Percentiles rank a stretch among this genome's conserved stretches.
Conservation (phyloP, 2,113 vertebrate genomes). For the Choloepus hoffmanni region DNA sequence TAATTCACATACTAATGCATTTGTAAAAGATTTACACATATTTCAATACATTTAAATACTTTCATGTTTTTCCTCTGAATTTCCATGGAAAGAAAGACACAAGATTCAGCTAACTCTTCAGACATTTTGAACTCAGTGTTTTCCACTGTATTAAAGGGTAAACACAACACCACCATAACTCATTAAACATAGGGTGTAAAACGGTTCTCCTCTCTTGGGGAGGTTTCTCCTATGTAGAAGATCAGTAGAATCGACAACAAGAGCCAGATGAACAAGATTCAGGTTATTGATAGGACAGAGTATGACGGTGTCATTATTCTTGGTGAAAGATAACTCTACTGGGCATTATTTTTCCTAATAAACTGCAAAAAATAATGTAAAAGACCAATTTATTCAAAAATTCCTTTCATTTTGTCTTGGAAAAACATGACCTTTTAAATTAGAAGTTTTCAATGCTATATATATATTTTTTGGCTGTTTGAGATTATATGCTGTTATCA, state of each 20-base stretch:
- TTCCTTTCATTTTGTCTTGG: slow-evolving; percentile 66
- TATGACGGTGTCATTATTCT: neutral
- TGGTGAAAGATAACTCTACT: slow-evolving; percentile 24
- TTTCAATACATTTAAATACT: slow-evolving; percentile 26
- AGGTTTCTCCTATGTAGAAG: neutral
- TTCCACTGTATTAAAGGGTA: slow-evolving; percentile 18
- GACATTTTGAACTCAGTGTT: slow-evolving; percentile 38
- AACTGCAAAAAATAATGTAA: neutral
- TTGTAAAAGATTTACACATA: slow-evolving; percentile 18
- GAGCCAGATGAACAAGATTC: neutral
- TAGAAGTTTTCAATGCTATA: slow-evolving; percentile 70
- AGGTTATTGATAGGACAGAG: neutral
- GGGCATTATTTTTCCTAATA: slow-evolving; percentile 49
- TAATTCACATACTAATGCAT: neutral
- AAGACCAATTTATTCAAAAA: slow-evolving; percentile 15
- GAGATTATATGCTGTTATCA: slow-evolving; percentile 82
- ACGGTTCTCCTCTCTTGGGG: neutral
- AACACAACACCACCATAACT: neutral
- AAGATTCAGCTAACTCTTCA: slow-evolving; percentile 30
- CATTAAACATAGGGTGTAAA: neutral
- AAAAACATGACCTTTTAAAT: slow-evolving; percentile 65
- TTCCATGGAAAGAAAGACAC: neutral
- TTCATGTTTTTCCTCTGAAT: neutral
- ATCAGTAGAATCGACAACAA: neutral
- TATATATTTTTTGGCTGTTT: slow-evolving; percentile 80